Evolutionary conservation across 2,113 vertebrate species (phyloP).

Genomic region (Archilochus colubris): DNA sequence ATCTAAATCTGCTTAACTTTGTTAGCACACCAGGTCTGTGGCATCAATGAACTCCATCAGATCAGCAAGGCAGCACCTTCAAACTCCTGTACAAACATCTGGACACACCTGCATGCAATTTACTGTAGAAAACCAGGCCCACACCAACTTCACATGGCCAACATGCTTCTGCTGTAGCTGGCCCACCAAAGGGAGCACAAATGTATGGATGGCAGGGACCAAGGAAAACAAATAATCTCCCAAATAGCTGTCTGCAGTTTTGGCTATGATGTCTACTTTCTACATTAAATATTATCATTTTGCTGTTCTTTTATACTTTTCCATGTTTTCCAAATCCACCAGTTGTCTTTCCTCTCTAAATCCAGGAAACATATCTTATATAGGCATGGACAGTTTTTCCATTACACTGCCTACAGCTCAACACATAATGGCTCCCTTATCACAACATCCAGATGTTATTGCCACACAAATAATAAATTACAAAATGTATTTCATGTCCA

Average conservation of each 20-base stretch:
- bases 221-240: background rate
- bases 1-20: background rate
- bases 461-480: background rate
- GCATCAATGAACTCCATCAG: background rate
- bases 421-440: background rate
- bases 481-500: background rate
- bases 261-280: background rate
- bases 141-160: background rate
- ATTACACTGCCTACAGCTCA: background rate
- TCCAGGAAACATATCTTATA: background rate
- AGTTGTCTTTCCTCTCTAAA: background rate
- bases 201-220: background rate
- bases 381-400: background rate
- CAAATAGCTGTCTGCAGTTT: background rate
- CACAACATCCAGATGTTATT: background rate
- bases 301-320: background rate
- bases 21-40: background rate
- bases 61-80: background rate
- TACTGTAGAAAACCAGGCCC: background rate
- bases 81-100: background rate
- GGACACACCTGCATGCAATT: background rate
- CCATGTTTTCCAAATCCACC: background rate
- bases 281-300: background rate
- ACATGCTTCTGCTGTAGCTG: background rate
- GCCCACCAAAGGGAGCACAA: background rate